phyloP scores from a whole-genome alignment of 2,888 invertebrate species.

The Drosophila phalerata region DNA sequence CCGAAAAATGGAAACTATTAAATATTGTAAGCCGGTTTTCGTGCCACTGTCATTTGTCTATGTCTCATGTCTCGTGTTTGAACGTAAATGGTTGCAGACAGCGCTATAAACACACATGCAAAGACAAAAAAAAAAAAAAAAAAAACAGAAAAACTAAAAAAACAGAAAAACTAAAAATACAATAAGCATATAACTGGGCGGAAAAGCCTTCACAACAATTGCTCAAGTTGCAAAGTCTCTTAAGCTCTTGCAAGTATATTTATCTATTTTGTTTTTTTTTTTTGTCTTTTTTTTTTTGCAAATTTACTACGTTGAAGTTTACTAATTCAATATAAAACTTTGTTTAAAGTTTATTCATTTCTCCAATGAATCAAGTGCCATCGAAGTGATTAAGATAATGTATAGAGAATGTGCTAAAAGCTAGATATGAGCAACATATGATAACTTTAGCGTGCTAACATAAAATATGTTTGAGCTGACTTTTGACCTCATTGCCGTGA shows the following conservation, averaged over 20 bases:
- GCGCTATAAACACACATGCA: slow-evolving; percentile 19
- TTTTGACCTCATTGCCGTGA: slow-evolving; percentile 15
- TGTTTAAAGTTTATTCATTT: slow-evolving; percentile 11
- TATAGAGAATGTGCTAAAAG: background rate
- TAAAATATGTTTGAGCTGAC: slow-evolving; percentile 11
- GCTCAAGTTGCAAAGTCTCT: background rate
- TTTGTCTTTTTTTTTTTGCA: background rate
- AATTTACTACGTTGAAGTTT: background rate
- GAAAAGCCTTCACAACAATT: background rate
- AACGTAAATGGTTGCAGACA: slow-evolving; percentile 19
- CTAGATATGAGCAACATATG: background rate
- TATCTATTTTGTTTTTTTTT: background rate
- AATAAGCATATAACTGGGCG: slow-evolving; percentile 6
- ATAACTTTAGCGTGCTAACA: slow-evolving; percentile 18
- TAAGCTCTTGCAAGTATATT: background rate
- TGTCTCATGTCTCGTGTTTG: slow-evolving; percentile 2
- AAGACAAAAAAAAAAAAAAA: background rate
- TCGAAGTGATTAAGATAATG: slow-evolving; percentile 4
- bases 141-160: background rate
- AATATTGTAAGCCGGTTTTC: slow-evolving; percentile 25
- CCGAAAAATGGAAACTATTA: slow-evolving; percentile 25
- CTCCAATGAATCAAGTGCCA: slow-evolving; percentile 6
- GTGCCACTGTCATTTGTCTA: slow-evolving; percentile 29
- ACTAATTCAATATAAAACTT: background rate
- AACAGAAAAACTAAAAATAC: background rate